Evolutionary conservation across 2,797 vertebrate genomes (phyloP).

Genomic region (Eurystomus glaucurus): DNA sequence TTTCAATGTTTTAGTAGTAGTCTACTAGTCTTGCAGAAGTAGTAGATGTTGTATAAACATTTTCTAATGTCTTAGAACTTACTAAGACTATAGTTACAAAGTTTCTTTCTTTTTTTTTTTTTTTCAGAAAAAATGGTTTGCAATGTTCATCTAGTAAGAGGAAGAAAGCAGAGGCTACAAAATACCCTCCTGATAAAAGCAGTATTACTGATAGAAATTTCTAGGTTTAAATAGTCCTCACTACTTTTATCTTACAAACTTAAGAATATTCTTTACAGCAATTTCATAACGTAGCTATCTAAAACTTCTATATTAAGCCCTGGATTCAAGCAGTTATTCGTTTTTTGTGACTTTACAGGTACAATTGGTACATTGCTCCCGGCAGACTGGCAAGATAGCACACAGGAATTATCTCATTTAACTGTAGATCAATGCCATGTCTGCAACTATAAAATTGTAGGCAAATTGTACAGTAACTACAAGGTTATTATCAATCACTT

Average conservation of each 20-base stretch:
- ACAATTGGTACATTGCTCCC: constrained; percentile 38
- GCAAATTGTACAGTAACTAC: constrained; percentile 65
- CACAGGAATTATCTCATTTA: constrained; percentile 74
- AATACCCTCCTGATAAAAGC: not conserved
- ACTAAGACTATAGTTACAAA: not conserved
- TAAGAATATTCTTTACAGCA: constrained; percentile 46
- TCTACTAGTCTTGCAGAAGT: not conserved
- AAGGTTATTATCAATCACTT: constrained; percentile 75
- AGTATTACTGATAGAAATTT: constrained; percentile 4
- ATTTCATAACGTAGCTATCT: constrained; percentile 29
- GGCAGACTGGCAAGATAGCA: constrained; percentile 49
- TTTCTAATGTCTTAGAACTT: not conserved
- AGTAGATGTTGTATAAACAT: not conserved
- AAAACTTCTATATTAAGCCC: constrained; percentile 51
- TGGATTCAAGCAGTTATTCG: constrained; percentile 39
- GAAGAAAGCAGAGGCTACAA: constrained; percentile 13
- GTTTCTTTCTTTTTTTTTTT: not conserved
- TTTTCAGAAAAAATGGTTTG: not conserved
- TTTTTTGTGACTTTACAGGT: constrained; percentile 41
- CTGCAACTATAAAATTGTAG: constrained; percentile 59
- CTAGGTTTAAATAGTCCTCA: not conserved
- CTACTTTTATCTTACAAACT: constrained; percentile 39
- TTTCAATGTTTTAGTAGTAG: not conserved
- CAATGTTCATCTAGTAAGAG: not conserved
- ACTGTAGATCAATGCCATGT: constrained; percentile 67